Evolutionary conservation across 2,888 invertebrate species (phyloP).

Genomic region (Diaphora mendica): DNA sequence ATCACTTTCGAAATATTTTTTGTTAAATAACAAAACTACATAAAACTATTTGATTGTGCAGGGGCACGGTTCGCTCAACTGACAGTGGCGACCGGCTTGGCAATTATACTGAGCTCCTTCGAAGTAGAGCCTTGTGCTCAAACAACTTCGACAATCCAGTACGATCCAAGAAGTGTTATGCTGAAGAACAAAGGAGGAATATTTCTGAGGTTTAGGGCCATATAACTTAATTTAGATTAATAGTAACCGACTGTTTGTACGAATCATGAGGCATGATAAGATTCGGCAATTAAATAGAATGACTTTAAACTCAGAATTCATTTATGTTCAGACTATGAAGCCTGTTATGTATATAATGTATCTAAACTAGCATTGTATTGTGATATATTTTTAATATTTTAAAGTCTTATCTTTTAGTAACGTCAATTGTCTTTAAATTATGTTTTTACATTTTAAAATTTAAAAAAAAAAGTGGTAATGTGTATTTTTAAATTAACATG

Average conservation of each 20-base stretch:
- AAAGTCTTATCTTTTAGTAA: not conserved
- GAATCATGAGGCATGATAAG: not conserved
- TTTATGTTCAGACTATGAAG: not conserved
- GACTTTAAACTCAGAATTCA: not conserved
- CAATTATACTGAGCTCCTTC: conserved; percentile 68
- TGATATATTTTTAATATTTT: not conserved
- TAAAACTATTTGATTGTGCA: conserved; percentile 50
- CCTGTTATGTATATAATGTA: not conserved
- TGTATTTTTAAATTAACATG: too few species aligned
- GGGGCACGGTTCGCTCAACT: conserved; percentile 81
- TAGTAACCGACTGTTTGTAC: conserved; percentile 9
- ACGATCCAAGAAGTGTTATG: conserved; percentile 81
- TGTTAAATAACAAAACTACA: not conserved
- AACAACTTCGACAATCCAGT: conserved; percentile 73
- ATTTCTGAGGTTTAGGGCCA: conserved; percentile 71
- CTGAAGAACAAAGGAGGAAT: conserved; percentile 82
- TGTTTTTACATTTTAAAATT: too few species aligned
- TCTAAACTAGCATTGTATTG: not conserved
- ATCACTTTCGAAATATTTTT: not conserved
- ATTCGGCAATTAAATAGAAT: not conserved
- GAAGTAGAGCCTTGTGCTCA: conserved; percentile 72
- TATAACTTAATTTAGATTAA: conserved; percentile 32
- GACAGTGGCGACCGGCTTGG: conserved; percentile 71
- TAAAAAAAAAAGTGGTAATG: too few species aligned
- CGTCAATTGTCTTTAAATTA: too few species aligned